phyloP scores from a whole-genome alignment of 1,140 invertebrate species.

The Drosophila subpulchrella region DNA sequence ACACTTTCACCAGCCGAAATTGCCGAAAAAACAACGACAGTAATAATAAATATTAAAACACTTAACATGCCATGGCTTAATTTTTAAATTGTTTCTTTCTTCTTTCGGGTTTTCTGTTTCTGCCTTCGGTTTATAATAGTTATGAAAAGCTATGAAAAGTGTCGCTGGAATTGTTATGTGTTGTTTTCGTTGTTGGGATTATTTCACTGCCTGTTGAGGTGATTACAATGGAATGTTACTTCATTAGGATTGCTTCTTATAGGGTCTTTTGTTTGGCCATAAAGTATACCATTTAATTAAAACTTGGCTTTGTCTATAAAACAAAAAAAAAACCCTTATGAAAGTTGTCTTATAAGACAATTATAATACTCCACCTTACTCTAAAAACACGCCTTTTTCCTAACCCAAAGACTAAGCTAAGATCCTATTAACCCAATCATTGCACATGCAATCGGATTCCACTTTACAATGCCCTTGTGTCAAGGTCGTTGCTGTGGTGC shows the following conservation, averaged over 20 bases:
- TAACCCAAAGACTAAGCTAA: too few species aligned
- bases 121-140: slow-evolving; percentile 18
- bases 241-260: slow-evolving; percentile 12
- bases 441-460: slow-evolving; percentile 3
- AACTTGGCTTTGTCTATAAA: too few species aligned
- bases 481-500: slow-evolving; percentile 37
- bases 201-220: slow-evolving; percentile 18
- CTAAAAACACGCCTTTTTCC: too few species aligned
- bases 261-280: not conserved
- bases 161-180: slow-evolving; percentile 24
- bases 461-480: slow-evolving; percentile 24
- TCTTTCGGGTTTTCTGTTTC: not conserved
- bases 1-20: slow-evolving; percentile 49
- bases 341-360: too few species aligned
- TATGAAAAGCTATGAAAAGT: slow-evolving; percentile 41
- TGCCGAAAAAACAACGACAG: slow-evolving; percentile 25
- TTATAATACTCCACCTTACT: too few species aligned
- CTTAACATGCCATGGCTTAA: slow-evolving; percentile 48
- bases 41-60: slow-evolving; percentile 57
- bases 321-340: too few species aligned
- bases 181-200: slow-evolving; percentile 11
- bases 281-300: not conserved
- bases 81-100: slow-evolving; percentile 28
- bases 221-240: slow-evolving; percentile 9
- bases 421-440: not conserved